Conservation (phyloP, 2,888 invertebrate genomes). For the Megastigmus dorsalis region DNA sequence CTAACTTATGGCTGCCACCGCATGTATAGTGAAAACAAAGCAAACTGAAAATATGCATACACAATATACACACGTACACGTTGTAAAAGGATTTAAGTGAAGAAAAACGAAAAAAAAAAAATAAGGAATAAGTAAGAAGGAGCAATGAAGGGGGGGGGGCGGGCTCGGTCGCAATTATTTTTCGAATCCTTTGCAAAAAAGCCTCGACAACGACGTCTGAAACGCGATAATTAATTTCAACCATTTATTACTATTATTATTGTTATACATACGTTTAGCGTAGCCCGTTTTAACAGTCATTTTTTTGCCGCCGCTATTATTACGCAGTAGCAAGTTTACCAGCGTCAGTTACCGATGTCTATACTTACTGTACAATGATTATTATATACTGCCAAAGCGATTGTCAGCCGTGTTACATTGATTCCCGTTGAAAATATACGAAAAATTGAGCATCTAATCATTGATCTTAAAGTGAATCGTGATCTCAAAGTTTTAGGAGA, state of each 20-base stretch:
- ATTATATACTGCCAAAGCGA: constrained; percentile 58
- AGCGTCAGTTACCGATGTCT: constrained; percentile 56
- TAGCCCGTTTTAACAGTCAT: constrained; percentile 51
- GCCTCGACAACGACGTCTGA: constrained; percentile 45
- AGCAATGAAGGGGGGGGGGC: constrained; percentile 9
- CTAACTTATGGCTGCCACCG: constrained; percentile 54
- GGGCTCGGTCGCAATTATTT: constrained; percentile 41
- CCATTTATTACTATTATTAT: constrained; percentile 26
- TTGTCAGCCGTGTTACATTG: constrained; percentile 52
- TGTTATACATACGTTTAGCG: constrained; percentile 32
- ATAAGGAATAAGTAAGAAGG: too few relatives aligned
- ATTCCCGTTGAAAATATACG: too few relatives aligned
- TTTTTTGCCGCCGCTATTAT: constrained; percentile 45
- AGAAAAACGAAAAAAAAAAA: neutral
- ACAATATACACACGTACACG: constrained; percentile 18
- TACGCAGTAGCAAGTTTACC: constrained; percentile 44
- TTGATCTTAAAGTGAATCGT: too few relatives aligned
- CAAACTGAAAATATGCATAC: constrained; percentile 41
- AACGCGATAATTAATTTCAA: constrained; percentile 43
- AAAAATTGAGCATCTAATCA: too few relatives aligned
- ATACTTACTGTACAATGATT: constrained; percentile 57
- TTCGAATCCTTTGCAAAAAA: constrained; percentile 44
- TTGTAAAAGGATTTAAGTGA: neutral
- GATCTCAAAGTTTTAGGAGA: too few relatives aligned
- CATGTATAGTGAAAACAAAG: constrained; percentile 43